Evolutionary conservation across 2,113 vertebrate species (phyloP).

Genomic region (Lepisosteus oculatus): DNA sequence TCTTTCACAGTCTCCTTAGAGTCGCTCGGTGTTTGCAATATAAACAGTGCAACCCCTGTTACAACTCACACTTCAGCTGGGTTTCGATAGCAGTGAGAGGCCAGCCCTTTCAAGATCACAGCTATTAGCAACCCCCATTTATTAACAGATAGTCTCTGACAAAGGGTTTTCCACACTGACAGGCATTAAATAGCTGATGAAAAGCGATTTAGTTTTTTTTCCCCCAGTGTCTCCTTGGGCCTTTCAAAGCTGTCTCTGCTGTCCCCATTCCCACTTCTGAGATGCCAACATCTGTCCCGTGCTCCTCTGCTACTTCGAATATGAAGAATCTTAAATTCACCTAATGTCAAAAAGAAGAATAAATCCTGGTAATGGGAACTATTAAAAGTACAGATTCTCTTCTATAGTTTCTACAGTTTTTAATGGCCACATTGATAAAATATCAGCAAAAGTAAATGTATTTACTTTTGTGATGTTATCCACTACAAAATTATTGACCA

Average conservation of each 20-base stretch:
- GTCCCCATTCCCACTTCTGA: slow-evolving; percentile 1
- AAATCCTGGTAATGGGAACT: too few species aligned
- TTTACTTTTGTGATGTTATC: too few species aligned
- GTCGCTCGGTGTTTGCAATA: slow-evolving; percentile 25
- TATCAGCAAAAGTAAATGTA: too few species aligned
- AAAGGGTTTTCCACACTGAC: slow-evolving; percentile 54
- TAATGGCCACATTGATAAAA: too few species aligned
- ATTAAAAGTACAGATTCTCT: too few species aligned
- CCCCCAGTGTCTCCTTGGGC: not conserved
- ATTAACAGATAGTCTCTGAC: slow-evolving; percentile 56
- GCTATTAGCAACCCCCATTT: slow-evolving; percentile 41
- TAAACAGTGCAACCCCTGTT: slow-evolving; percentile 7
- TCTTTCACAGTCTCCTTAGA: slow-evolving; percentile 37
- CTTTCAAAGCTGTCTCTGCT: slow-evolving; percentile 31
- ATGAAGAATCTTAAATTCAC: too few species aligned
- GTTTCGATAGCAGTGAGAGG: slow-evolving; percentile 14
- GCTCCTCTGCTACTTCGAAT: slow-evolving; percentile 3
- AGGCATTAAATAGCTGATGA: slow-evolving; percentile 56
- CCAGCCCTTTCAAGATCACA: slow-evolving; percentile 35
- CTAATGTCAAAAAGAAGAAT: too few species aligned
- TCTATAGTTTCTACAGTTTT: too few species aligned
- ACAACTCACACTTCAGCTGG: not conserved
- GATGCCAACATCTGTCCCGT: not conserved
- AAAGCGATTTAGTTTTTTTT: too few species aligned
- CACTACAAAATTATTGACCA: too few species aligned